Base-by-base conservation (phyloP, 2,797 vertebrate genomes). In the Sparus aurata region DNA sequence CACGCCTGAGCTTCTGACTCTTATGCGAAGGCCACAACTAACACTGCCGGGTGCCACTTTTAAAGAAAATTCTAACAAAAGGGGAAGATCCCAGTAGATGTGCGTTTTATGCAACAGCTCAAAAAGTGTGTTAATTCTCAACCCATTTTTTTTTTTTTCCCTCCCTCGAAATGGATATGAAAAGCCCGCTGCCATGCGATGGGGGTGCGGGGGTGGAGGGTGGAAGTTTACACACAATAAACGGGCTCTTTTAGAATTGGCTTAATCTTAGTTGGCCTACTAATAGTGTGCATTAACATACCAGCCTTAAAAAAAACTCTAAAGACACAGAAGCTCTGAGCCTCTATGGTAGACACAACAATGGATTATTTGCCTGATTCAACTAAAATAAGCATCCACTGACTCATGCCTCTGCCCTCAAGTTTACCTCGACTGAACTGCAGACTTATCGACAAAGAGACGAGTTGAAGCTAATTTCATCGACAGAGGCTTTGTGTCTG, bases 261-360 rank as follows among this genome's bases (percentile, higher is more conserved):
- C 69, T 79, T 90, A 87, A 89, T 93, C 92, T 89, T 77, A 84
- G 89, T 92, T 88, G 75, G 76, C 82, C 86, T 61, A 71, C 80
- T 86, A 80, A 90, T 75, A 62, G 18, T 54, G 66, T 41, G 59
- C 71, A 60, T 73, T 75, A 59, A 84, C 75, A 81, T 73, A 73
- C 27, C 72, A 74, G 72, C 72, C 66, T 82, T 82, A 72, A 73
- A 80, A 88, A 71, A 87, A 71, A 22, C 76, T 70, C 27, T 62
- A 57, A 61, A 80, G 55, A 85, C 20, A 57, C 53, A 75, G 34
- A 78, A 69, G 63, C 54, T 27, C 59, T n/a, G 52, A 87, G 77
- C 61, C 43, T 61, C 53, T 25, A 67, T 27, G 55, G 69, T 20
- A 62, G 50, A 72, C 49, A 54, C 64, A 80, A 73, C 54, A 67